phyloP scores from a whole-genome alignment of 2,113 vertebrate species.

The Ctenomys sociabilis region DNA sequence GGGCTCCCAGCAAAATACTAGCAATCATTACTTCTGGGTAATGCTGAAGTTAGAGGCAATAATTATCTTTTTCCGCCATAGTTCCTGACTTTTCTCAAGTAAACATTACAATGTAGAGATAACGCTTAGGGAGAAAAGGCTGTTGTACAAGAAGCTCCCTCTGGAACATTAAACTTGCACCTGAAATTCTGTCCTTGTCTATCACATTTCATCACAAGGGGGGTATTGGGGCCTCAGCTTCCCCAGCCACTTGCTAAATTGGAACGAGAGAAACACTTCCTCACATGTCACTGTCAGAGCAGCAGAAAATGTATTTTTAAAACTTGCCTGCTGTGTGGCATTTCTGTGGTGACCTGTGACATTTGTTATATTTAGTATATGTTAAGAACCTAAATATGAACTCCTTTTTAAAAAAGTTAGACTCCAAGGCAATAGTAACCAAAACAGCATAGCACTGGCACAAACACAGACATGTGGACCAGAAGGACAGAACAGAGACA shows the following conservation, averaged over 20 bases:
- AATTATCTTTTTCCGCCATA: constrained; percentile 62
- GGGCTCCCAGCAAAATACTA: constrained; percentile 50
- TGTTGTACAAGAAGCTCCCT: constrained; percentile 52
- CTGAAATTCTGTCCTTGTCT: constrained; percentile 64
- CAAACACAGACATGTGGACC: background rate
- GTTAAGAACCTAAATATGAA: constrained; percentile 51
- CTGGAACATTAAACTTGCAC: constrained; percentile 71
- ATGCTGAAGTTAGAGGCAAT: constrained; percentile 59
- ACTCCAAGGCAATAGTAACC: background rate
- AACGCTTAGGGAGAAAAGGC: constrained; percentile 50
- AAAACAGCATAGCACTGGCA: background rate
- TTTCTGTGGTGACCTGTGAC: constrained; percentile 40
- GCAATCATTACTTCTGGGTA: constrained; percentile 20
- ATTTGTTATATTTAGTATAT: constrained; percentile 47
- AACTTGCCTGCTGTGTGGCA: background rate
- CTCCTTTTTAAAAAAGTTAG: background rate
- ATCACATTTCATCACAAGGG: constrained; percentile 70
- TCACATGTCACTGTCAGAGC: background rate
- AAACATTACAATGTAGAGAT: constrained; percentile 67
- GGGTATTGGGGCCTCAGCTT: constrained; percentile 29
- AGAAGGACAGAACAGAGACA: background rate
- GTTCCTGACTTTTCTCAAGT: constrained; percentile 68
- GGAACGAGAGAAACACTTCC: constrained; percentile 42
- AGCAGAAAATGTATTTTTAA: background rate
- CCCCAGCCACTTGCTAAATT: constrained; percentile 69